phyloP scores from a whole-genome alignment of 35 echinoderm and acorn worm genomes.

The Acanthaster planci region DNA sequence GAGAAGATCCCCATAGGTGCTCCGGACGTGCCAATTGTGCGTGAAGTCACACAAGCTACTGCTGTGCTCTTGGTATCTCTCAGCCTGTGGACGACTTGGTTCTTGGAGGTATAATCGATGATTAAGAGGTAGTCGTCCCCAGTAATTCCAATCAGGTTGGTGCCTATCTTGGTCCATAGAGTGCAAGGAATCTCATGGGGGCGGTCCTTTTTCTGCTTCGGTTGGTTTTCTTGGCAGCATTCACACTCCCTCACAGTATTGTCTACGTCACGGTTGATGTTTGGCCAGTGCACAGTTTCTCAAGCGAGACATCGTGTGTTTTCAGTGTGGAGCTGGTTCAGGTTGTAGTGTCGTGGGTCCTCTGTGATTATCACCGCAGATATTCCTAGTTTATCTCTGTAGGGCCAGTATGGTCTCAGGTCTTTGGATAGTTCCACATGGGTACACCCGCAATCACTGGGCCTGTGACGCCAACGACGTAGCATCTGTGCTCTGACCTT shows the following conservation, averaged over 20 bases:
- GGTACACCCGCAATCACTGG: not conserved
- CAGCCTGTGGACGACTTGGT: slow-evolving; percentile 30
- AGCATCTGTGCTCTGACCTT: not conserved
- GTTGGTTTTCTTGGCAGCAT: slow-evolving; percentile 50
- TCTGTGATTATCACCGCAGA: slow-evolving; percentile 9
- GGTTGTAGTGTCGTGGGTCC: not conserved
- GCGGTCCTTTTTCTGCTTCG: slow-evolving; percentile 30
- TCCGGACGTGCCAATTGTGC: slow-evolving; percentile 16
- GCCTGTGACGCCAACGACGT: slow-evolving; percentile 14
- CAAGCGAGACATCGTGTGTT: slow-evolving; percentile 47
- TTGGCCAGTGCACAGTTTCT: slow-evolving; percentile 71
- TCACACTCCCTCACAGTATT: slow-evolving; percentile 36
- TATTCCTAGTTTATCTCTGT: slow-evolving; percentile 17
- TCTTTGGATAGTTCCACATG: not conserved
- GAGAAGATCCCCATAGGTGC: slow-evolving; percentile 34
- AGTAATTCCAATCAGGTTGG: not conserved
- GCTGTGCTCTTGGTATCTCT: not conserved
- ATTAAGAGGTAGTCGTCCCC: slow-evolving; percentile 27
- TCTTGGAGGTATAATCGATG: slow-evolving; percentile 49
- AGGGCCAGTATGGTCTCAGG: slow-evolving; percentile 2
- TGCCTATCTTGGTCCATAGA: slow-evolving; percentile 30
- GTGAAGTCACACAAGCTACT: slow-evolving; percentile 22
- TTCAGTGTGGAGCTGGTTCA: slow-evolving; percentile 36
- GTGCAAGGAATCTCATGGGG: slow-evolving; percentile 10
- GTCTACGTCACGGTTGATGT: slow-evolving; percentile 62